phyloP scores from a whole-genome alignment of 2,888 invertebrate genomes.

The Chloromyia formosa region DNA sequence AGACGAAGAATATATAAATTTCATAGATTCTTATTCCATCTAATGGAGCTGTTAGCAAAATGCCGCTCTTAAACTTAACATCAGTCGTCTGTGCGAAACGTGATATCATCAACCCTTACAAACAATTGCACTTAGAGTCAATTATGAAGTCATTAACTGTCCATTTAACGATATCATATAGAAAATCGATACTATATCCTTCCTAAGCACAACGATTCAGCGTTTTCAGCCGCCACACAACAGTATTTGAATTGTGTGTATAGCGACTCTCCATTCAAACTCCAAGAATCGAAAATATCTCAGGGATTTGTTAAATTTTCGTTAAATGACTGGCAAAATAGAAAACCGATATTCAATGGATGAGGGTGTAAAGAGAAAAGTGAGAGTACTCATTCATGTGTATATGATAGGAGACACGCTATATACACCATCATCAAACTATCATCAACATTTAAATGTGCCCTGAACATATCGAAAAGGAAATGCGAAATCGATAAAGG shows the following conservation, averaged over 20 bases:
- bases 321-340: slow-evolving; percentile 25
- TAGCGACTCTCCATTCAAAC: not conserved
- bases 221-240: too few species aligned
- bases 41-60: too few species aligned
- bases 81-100: too few species aligned
- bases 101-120: slow-evolving; percentile 1
- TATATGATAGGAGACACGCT: not conserved
- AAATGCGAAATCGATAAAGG: slow-evolving; percentile 5
- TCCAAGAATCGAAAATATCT: not conserved
- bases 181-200: not conserved
- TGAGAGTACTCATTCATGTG: not conserved
- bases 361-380: not conserved
- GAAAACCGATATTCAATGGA: not conserved
- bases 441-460: slow-evolving; percentile 13
- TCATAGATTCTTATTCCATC: too few species aligned
- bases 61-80: too few species aligned
- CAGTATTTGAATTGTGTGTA: too few species aligned
- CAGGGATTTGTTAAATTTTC: slow-evolving; percentile 8
- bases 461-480: not conserved
- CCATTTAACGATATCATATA: slow-evolving; percentile 20
- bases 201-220: not conserved
- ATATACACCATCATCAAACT: not conserved
- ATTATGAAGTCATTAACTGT: slow-evolving; percentile 42
- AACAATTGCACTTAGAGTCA: slow-evolving; percentile 31
- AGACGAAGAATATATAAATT: too few species aligned